phyloP scores from a whole-genome alignment of 2,888 invertebrate genomes.

The Lasioglossum morio region DNA sequence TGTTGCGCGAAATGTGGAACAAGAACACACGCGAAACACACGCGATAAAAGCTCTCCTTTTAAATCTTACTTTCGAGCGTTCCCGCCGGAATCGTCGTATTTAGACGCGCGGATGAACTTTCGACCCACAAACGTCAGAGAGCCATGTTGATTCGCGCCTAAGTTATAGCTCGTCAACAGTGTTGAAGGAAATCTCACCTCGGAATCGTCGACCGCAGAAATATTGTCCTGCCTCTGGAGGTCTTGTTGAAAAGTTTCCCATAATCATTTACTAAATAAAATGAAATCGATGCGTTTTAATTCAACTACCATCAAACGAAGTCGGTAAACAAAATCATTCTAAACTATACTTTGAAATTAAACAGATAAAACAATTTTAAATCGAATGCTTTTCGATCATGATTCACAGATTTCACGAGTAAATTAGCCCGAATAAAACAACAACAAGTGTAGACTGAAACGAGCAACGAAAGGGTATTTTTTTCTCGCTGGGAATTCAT shows the following conservation, averaged over 20 bases:
- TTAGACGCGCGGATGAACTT: constrained; percentile 35
- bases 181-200: constrained; percentile 21
- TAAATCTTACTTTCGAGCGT: constrained; percentile 29
- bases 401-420: neutral
- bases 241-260: neutral
- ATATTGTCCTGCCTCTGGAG: neutral
- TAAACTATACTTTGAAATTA: neutral
- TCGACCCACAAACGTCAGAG: constrained; percentile 47
- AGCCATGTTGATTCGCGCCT: constrained; percentile 27
- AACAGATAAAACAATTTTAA: no score
- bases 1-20: neutral
- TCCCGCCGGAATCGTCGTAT: neutral
- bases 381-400: neutral
- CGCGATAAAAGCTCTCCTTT: neutral
- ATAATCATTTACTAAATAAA: neutral
- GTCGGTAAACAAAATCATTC: neutral
- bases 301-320: neutral
- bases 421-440: neutral
- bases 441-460: neutral
- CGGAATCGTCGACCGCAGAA: neutral
- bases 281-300: neutral
- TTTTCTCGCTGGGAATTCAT: neutral
- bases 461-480: neutral
- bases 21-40: constrained; percentile 4
- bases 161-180: constrained; percentile 32